These are phyloP conservation scores for Odocoileus hemionus DNA, from an alignment of 2,113 vertebrate species.

Conservation along the genomic window DNA sequence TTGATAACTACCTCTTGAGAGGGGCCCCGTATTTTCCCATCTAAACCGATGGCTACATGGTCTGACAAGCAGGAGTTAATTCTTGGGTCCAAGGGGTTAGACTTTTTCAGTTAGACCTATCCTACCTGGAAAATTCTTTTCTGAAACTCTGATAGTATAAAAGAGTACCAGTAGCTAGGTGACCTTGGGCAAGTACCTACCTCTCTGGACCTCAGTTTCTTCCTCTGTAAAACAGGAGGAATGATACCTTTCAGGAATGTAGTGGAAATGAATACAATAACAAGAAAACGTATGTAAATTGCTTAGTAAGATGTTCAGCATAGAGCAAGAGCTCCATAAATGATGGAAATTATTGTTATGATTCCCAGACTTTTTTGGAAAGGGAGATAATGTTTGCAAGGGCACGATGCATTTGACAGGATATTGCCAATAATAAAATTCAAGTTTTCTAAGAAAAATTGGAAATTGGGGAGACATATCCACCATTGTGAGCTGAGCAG, in stretches of 20 bases:
- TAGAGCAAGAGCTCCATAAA: neutral
- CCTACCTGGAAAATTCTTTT: neutral
- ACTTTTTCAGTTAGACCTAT: neutral
- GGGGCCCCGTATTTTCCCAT: neutral
- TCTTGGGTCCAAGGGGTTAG: neutral
- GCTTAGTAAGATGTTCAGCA: neutral
- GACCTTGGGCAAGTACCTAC: neutral
- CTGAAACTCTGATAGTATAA: neutral
- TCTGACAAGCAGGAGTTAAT: neutral
- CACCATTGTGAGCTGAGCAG: neutral
- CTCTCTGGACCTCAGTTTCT: neutral
- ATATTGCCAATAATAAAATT: neutral
- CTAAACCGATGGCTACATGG: neutral
- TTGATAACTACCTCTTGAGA: neutral
- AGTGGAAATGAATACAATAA: neutral
- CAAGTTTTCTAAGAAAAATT: slow-evolving; percentile 28
- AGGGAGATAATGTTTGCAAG: neutral
- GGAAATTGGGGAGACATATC: neutral
- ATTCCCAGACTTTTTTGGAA: neutral
- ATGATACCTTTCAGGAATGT: neutral
- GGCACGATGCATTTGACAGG: neutral
- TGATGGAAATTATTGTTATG: neutral
- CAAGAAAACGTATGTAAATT: neutral
- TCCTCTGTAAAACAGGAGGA: neutral
- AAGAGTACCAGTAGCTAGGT: neutral